Evolutionary conservation across 2,797 vertebrate species (phyloP), one percentile per base, ranked within the genome.

Genomic region (Protonibea diacanthus): DNA sequence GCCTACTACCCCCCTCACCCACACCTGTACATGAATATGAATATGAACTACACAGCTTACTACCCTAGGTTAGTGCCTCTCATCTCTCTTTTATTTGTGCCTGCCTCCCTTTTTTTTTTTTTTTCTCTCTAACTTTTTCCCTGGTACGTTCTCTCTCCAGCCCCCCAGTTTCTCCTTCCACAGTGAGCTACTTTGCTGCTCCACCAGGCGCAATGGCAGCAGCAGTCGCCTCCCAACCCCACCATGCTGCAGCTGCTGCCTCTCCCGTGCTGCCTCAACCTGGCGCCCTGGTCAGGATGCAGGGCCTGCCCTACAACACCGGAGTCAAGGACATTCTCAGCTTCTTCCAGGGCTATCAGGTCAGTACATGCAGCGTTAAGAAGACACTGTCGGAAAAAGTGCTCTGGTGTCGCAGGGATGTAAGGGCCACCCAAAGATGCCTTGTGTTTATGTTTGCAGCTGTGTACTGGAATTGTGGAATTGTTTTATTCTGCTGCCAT

Each of bases 301-400:
- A 99, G 94, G 97, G 97, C 27, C 92, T 99, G 76, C 97, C 97
- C 1, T 99, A 98, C 79, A 98, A 97, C 58, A 93, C 97, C 0
- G 97, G 97, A 49, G 96, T 99, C 92, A 99, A 99, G 91, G 98
- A 99, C 92, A 97, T 99, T 81, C 97, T 99, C 92, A 97, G 96
- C 86, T 96, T 98, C 94, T 99, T 99, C 94, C 98, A 99, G 90
- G 97, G 97, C 25, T 99, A 98, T 89, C 98, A 98, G 97, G 98
- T 99, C 61, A 95, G 96, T 73, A 51, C 57, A 56, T 6, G 9
- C 21, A 20, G 10, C 29, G 20, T 21, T 25, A 25, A 52, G 3
- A 75, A 55, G 47, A 7, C 25, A 15, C 15, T 13, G 29, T 40
- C 56, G 4, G 11, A 29, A 23, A 23, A 38, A 6, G 15, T 60